phyloP scores from a whole-genome alignment of 2,888 invertebrate species.

The Kryphioiulus occultus region DNA sequence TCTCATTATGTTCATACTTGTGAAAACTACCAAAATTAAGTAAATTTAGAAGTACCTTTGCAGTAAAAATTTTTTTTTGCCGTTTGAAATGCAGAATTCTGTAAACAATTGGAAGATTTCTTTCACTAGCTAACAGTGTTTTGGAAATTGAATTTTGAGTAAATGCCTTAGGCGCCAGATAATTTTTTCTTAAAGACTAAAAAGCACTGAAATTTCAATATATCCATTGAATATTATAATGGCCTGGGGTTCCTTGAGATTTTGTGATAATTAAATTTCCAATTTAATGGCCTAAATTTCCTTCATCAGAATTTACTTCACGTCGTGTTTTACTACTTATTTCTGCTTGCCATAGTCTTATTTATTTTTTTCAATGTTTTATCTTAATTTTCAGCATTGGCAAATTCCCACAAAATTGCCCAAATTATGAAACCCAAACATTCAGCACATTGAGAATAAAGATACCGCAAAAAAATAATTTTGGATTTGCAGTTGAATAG shows the following conservation, averaged over 20 bases:
- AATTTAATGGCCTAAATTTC: not conserved
- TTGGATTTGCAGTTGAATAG: not conserved
- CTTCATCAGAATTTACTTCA: not conserved
- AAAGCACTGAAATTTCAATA: not conserved
- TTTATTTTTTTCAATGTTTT: not conserved
- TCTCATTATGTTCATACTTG: not conserved
- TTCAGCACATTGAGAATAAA: not conserved
- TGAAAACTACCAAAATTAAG: not conserved
- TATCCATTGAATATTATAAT: not conserved
- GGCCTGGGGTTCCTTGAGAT: not conserved
- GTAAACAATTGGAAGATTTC: not conserved
- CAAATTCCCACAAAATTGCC: not conserved
- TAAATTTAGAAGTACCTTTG: too few relatives aligned
- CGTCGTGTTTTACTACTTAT: not conserved
- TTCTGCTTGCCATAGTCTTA: not conserved
- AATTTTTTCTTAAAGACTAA: not conserved
- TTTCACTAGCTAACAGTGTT: not conserved
- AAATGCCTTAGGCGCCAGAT: not conserved
- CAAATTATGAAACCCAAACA: not conserved
- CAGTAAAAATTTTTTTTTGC: not conserved
- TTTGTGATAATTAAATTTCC: not conserved
- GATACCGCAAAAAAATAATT: not conserved
- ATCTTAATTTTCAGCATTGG: not conserved
- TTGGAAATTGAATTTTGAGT: not conserved
- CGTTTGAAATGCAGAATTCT: not conserved